These are phyloP conservation scores for Pristionchus exspectatus DNA, from an alignment of 2,888 invertebrate genomes.

Conservation along the genomic window DNA sequence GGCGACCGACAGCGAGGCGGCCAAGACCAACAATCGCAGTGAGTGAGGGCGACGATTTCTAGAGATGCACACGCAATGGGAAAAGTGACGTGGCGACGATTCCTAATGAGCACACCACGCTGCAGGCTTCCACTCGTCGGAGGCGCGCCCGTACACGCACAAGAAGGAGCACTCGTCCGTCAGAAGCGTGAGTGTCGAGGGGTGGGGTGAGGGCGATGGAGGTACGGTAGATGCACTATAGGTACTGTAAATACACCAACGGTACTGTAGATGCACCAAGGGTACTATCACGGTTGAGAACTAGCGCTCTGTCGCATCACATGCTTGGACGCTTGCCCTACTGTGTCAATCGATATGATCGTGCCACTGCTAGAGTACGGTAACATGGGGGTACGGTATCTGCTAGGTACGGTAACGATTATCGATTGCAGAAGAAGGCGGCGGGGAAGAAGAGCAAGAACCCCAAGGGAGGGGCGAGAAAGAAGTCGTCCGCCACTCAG, in stretches of 20 bases:
- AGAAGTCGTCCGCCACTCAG: neutral
- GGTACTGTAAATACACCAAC: neutral
- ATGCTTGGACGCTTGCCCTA: too few species aligned
- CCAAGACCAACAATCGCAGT: constrained; percentile 31
- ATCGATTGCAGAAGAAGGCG: constrained; percentile 9
- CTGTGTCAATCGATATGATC: too few species aligned
- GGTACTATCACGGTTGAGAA: too few species aligned
- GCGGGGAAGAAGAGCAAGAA: neutral
- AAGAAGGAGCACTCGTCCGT: constrained; percentile 3
- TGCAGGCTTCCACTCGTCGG: constrained; percentile 46
- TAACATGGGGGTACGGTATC: neutral
- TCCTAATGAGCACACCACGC: neutral
- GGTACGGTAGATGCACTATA: neutral
- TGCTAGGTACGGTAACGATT: neutral
- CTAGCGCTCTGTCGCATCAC: neutral
- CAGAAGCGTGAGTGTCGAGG: neutral
- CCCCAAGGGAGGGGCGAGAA: neutral
- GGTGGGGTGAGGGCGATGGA: neutral
- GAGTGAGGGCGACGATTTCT: neutral
- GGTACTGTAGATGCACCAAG: too few species aligned
- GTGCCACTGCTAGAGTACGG: neutral
- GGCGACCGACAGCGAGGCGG: neutral
- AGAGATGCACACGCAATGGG: neutral
- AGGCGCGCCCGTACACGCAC: constrained; percentile 51
- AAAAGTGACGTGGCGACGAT: neutral